Percentiles rank a stretch among this genome's conserved stretches.
Evolutionary conservation across 2,113 vertebrate species (phyloP).

Genomic region (Cyphomyrus plagiostoma): DNA sequence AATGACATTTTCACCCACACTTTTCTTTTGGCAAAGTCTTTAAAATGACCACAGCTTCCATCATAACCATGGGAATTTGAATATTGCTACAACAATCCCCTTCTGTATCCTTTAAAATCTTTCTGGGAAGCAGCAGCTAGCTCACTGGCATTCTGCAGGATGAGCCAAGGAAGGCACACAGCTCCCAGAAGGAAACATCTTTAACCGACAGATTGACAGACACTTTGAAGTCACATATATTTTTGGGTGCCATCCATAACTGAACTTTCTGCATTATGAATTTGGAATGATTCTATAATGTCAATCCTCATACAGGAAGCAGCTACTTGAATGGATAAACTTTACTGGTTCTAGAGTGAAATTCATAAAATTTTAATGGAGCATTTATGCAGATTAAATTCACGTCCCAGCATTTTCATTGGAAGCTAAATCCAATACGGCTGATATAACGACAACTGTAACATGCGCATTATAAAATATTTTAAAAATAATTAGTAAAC

Average conservation of each 20-base stretch:
- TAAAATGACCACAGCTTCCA: neutral
- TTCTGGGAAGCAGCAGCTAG: neutral
- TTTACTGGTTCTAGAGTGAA: neutral
- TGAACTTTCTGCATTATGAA: neutral
- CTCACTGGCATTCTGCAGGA: neutral
- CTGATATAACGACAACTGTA: neutral
- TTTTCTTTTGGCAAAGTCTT: neutral
- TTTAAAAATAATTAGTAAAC: neutral
- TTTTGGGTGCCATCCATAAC: neutral
- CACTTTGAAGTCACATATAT: neutral
- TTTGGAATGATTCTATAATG: neutral
- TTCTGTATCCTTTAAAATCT: neutral
- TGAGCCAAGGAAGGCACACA: neutral
- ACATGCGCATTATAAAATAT: neutral
- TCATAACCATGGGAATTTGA: neutral
- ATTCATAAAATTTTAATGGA: neutral
- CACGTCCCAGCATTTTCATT: neutral
- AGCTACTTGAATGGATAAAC: neutral
- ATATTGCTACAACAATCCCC: neutral
- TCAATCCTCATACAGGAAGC: neutral
- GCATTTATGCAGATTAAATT: neutral
- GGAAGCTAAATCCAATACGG: neutral
- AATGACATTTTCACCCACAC: neutral
- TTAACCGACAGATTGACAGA: neutral
- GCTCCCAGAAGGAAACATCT: neutral